These are phyloP conservation scores for Crenuchus spilurus DNA, from an alignment of 2,797 vertebrate species.

Conservation along the genomic window DNA sequence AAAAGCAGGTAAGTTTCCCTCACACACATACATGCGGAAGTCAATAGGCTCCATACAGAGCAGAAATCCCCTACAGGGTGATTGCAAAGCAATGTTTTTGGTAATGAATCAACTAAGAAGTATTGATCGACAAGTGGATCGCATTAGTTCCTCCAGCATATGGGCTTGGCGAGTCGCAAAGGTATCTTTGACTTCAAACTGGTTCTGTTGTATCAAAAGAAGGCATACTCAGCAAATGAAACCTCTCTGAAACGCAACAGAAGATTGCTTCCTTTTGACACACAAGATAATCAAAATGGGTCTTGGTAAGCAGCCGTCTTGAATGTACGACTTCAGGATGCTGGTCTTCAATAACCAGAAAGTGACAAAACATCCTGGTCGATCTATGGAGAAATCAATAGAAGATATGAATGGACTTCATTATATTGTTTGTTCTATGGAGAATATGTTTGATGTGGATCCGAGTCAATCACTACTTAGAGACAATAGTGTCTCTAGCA, in stretches of 20 bases:
- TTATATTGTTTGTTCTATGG: conserved; percentile 62
- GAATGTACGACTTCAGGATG: conserved; percentile 21
- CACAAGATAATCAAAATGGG: conserved; percentile 10
- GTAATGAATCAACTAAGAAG: conserved; percentile 79
- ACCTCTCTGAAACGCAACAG: background rate
- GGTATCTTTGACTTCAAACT: conserved; percentile 13
- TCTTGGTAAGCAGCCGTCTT: conserved; percentile 25
- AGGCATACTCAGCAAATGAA: background rate
- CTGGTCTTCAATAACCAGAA: conserved; percentile 45
- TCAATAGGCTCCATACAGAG: conserved; percentile 70
- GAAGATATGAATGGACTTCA: conserved; percentile 62
- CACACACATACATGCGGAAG: conserved; percentile 71
- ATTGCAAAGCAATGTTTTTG: conserved; percentile 81
- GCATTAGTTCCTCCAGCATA: conserved; percentile 66
- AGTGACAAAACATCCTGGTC: conserved; percentile 35
- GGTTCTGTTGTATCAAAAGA: background rate
- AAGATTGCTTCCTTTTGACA: conserved; percentile 1
- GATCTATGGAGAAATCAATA: conserved; percentile 46
- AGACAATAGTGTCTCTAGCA: conserved; percentile 49
- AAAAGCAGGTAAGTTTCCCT: conserved; percentile 9
- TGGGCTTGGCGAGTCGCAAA: conserved; percentile 63
- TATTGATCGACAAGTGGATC: conserved; percentile 80
- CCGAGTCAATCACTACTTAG: conserved; percentile 49
- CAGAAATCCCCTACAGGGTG: conserved; percentile 69
- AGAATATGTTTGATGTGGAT: conserved; percentile 57